Evolutionary conservation across 2,888 invertebrate species (phyloP).

Genomic region (Anthrax anthrax): DNA sequence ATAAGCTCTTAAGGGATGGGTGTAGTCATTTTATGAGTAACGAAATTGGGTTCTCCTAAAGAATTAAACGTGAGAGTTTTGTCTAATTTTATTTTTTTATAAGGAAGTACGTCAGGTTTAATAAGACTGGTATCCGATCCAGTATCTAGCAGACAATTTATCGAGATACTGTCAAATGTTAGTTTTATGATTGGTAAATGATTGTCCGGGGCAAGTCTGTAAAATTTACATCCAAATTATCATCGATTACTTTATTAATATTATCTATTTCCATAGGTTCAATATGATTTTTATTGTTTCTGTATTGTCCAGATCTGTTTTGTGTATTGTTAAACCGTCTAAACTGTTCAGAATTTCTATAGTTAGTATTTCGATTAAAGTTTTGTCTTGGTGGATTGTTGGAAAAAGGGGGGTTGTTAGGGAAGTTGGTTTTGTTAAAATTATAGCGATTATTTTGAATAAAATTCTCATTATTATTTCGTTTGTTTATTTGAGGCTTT

Average conservation of each 20-base stretch:
- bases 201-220: conserved; percentile 54
- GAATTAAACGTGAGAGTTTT: no score
- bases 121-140: conserved; percentile 5
- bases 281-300: not conserved
- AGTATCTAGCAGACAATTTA: conserved; percentile 4
- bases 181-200: conserved; percentile 33
- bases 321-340: not conserved
- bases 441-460: not conserved
- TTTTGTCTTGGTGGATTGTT: not conserved
- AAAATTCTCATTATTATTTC: not conserved
- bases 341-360: not conserved
- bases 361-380: not conserved
- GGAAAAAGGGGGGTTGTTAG: not conserved
- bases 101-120: not conserved
- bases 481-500: not conserved
- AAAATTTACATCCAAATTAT: not conserved
- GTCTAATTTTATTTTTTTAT: no score
- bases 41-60: no score
- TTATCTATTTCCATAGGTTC: not conserved
- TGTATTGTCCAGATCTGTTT: not conserved
- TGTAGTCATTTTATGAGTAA: no score
- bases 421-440: not conserved
- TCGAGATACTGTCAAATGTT: conserved; percentile 1
- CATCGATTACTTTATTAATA: not conserved
- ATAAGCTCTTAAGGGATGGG: no score